phyloP scores from a whole-genome alignment of 2,113 vertebrate genomes.

The Laticauda laticaudata region DNA sequence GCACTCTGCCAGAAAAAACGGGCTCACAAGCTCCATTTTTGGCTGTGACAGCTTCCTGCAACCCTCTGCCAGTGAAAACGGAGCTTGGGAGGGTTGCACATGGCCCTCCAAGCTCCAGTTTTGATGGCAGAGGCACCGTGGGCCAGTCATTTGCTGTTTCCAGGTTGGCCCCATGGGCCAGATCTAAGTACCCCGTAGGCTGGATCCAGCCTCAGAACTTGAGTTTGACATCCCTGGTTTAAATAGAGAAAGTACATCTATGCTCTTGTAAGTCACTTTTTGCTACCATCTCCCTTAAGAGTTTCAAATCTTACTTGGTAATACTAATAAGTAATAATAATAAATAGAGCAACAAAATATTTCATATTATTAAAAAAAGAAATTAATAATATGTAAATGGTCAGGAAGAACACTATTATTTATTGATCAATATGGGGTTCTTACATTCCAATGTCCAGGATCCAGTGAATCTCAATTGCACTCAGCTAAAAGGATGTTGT shows the following conservation, averaged over 20 bases:
- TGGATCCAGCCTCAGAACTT: too few species aligned
- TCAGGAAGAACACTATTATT: not conserved
- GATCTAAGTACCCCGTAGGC: too few species aligned
- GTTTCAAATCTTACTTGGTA: not conserved
- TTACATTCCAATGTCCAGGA: not conserved
- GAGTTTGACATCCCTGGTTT: not conserved
- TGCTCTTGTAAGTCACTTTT: not conserved
- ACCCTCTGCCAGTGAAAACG: too few species aligned
- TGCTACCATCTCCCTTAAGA: not conserved
- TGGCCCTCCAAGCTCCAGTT: too few species aligned
- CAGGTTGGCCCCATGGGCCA: too few species aligned
- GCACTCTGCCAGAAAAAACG: too few species aligned
- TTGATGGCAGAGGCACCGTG: too few species aligned
- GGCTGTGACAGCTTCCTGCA: too few species aligned
- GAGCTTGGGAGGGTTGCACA: too few species aligned
- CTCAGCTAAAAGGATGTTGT: not conserved
- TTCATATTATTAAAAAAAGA: not conserved
- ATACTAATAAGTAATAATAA: not conserved
- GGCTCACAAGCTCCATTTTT: too few species aligned
- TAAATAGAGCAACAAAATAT: not conserved
- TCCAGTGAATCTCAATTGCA: not conserved
- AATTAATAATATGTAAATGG: not conserved
- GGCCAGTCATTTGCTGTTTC: too few species aligned
- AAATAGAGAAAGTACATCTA: not conserved
- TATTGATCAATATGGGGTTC: not conserved